These are phyloP conservation scores for Phania funesta DNA, from an alignment of 2,888 invertebrate species.

Conservation along the genomic window DNA sequence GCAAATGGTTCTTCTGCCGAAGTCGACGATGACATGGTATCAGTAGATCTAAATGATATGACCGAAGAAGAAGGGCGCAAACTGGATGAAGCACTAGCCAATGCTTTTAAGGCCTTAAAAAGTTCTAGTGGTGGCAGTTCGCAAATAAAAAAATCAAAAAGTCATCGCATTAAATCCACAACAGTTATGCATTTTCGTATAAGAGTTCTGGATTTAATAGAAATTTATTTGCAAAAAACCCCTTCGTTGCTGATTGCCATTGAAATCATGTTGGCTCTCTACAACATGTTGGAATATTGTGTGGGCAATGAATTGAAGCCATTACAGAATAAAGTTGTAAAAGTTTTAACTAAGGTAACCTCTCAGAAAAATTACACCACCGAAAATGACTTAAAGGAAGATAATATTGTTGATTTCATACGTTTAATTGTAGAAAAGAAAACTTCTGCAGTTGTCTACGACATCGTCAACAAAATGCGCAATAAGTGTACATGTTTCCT, in stretches of 20 bases:
- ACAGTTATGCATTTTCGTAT: conserved; percentile 87
- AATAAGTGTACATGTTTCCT: conserved; percentile 74
- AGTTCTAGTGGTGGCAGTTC: conserved; percentile 70
- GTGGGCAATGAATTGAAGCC: conserved; percentile 86
- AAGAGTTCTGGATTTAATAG: conserved; percentile 87
- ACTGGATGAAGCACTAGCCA: conserved; percentile 86
- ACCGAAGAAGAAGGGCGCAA: conserved; percentile 88
- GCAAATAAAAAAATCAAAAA: conserved; percentile 81
- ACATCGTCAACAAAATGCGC: conserved; percentile 72
- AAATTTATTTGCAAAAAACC: conserved; percentile 86
- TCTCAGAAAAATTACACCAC: conserved; percentile 65
- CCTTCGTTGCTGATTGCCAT: conserved; percentile 86
- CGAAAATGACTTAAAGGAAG: conserved; percentile 71
- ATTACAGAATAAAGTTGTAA: conserved; percentile 83
- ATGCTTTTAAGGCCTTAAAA: conserved; percentile 83
- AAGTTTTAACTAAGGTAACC: conserved; percentile 73
- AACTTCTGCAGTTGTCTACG: conserved; percentile 69
- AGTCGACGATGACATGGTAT: conserved; percentile 84
- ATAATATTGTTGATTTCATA: conserved; percentile 72
- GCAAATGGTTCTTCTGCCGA: conserved; percentile 76
- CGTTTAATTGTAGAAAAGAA: conserved; percentile 74
- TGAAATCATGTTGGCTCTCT: conserved; percentile 86
- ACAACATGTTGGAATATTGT: conserved; percentile 86
- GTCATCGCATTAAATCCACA: conserved; percentile 84
- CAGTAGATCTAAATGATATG: conserved; percentile 88